Conservation (phyloP, 2,888 invertebrate genomes). For the Hypomecis punctinalis region DNA sequence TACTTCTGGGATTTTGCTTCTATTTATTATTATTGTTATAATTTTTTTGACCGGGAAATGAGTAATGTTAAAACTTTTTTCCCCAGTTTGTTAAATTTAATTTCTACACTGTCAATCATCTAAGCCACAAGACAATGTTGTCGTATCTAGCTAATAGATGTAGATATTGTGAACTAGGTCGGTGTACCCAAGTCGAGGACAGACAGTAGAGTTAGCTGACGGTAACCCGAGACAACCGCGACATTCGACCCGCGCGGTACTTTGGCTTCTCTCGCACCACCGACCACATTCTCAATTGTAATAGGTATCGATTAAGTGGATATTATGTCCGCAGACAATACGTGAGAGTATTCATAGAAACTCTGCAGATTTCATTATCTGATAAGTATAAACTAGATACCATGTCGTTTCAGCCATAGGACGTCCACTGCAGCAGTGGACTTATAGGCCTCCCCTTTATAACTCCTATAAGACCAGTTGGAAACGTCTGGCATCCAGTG, state of each 20-base stretch:
- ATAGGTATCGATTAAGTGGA: slow-evolving; percentile 27
- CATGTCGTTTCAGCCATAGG: too few species aligned
- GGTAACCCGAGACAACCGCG: slow-evolving; percentile 60
- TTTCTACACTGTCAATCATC: neutral
- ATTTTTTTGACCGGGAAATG: too few species aligned
- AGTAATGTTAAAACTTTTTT: too few species aligned
- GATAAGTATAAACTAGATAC: too few species aligned
- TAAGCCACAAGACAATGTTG: slow-evolving; percentile 2
- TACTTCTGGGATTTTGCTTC: too few species aligned
- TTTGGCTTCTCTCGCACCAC: slow-evolving; percentile 68
- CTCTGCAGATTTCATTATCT: too few species aligned
- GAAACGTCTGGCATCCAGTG: too few species aligned
- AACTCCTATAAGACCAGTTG: too few species aligned
- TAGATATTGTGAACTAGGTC: neutral
- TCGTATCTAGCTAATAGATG: neutral
- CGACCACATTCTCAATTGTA: slow-evolving; percentile 41
- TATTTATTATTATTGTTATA: too few species aligned
- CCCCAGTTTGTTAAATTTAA: neutral
- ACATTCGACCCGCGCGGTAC: slow-evolving; percentile 57
- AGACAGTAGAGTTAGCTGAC: neutral
- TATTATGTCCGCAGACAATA: neutral
- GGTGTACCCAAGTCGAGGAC: neutral
- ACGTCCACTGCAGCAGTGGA: too few species aligned
- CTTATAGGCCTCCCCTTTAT: too few species aligned
- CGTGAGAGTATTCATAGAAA: neutral